These are phyloP conservation scores for Phalacrocorax brasilianus DNA, from an alignment of 2,113 vertebrate species.

Conservation along the genomic window DNA sequence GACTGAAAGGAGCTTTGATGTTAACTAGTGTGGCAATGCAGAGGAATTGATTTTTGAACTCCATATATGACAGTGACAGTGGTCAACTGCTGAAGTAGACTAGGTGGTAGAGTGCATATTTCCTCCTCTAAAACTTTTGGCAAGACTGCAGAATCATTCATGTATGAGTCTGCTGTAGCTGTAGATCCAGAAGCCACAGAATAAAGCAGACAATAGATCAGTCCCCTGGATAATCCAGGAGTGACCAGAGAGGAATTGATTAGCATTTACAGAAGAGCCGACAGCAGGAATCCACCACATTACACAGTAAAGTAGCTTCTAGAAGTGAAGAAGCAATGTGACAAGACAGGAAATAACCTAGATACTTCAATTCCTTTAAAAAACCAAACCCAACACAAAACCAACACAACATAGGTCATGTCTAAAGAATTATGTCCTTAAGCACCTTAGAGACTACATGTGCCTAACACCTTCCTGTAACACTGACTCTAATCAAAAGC, in stretches of 20 bases:
- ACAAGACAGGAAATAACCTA: background rate
- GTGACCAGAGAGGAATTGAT: background rate
- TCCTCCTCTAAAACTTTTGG: background rate
- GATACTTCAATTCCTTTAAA: background rate
- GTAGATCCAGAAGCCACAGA: background rate
- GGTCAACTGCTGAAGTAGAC: background rate
- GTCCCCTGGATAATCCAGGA: background rate
- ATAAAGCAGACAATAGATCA: background rate
- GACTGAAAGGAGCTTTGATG: background rate
- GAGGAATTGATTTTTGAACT: background rate
- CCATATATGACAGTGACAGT: background rate
- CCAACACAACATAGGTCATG: background rate
- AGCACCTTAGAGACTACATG: background rate
- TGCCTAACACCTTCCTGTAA: background rate
- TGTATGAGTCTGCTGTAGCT: background rate
- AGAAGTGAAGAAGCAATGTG: background rate
- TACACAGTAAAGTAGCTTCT: background rate
- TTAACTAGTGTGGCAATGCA: background rate
- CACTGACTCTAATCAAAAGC: background rate
- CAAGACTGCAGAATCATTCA: background rate
- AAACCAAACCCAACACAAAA: background rate
- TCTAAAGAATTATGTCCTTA: background rate
- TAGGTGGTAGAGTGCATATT: background rate
- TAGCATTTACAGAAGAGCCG: background rate
- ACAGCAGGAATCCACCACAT: background rate